Base-by-base conservation (phyloP, 1,140 invertebrate species). In the Holotrichia oblita region DNA sequence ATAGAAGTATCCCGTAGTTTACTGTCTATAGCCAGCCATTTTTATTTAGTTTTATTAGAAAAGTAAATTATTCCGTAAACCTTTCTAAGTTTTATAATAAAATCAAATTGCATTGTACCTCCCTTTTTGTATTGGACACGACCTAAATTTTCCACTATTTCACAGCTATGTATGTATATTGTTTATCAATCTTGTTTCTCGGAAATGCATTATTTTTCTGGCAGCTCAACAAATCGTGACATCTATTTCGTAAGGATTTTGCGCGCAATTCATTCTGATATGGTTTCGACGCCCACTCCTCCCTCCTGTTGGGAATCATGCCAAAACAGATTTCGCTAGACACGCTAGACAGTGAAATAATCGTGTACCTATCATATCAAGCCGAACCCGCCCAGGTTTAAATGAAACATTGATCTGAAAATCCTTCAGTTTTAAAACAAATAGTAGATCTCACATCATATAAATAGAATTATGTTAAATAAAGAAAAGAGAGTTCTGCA, bases 161-260 rank as follows among this genome's bases (percentile, higher is more conserved):
- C 17, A 17, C 48, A 55, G 1, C 48, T 55, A 55, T n/a, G n/a
- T n/a, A n/a, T n/a, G 12, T 8, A 48, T n/a, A n/a, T 3, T 12
- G 44, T 48, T 8, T 48, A 48, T 12, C 48, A n/a, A 17, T 55
- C 6, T 55, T 17, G 14, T 0, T 55, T 14, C 48, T 55, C 12
- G 48, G 48, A 17, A 55, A 55, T 55, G 48, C 48, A 55, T 55
- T 55, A 55, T 55, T 55, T 55, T 55, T 17, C n/a, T 55, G 48
- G 17, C 48, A n/a, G 14, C 17, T 55, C 17, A 10, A 17, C 12
- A 14, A n/a, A 10, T n/a, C 44, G 44, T 3, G 44, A 48, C n/a
- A 48, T 48, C 12, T 55, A 17, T 55, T 55, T 55, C n/a, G 48
- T 55, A 55, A 55, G 48, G 14, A 10, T 55, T n/a, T 55, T 55